phyloP scores from a whole-genome alignment of 2,888 invertebrate genomes.

The Lordiphosa andalusiaca region DNA sequence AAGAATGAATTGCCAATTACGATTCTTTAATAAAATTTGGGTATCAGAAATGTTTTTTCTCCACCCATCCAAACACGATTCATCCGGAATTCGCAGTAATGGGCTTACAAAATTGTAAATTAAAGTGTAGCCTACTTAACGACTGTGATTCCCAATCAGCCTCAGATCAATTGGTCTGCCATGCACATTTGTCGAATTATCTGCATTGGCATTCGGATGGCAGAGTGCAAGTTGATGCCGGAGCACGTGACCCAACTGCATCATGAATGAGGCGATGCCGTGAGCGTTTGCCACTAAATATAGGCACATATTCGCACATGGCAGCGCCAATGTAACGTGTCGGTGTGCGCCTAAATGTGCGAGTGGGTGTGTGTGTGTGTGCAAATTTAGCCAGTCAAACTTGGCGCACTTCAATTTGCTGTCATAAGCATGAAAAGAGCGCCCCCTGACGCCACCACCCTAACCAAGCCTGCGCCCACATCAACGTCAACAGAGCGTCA shows the following conservation, averaged over 20 bases:
- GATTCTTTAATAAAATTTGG: no score
- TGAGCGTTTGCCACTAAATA: slow-evolving; percentile 7
- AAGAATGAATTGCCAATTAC: no score
- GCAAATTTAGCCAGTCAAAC: slow-evolving; percentile 19
- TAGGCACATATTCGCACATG: slow-evolving; percentile 2
- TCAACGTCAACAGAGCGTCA: slow-evolving; percentile 10
- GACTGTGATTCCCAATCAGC: no score
- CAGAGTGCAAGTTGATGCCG: neutral
- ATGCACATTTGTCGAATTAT: no score
- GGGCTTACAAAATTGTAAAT: no score
- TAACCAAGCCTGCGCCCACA: slow-evolving; percentile 1
- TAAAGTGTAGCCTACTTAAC: no score
- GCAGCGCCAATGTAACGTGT: neutral
- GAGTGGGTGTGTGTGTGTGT: slow-evolving; percentile 15
- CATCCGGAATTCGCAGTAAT: no score
- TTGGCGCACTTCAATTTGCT: slow-evolving; percentile 45
- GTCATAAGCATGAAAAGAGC: slow-evolving; percentile 47
- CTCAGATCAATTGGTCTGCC: no score
- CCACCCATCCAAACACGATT: no score
- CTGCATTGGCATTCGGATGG: no score
- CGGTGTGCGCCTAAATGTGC: slow-evolving; percentile 2
- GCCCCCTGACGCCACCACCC: no score
- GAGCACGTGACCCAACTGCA: slow-evolving; percentile 10
- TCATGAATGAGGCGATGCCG: slow-evolving; percentile 1
- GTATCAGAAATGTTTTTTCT: no score